phyloP scores from a whole-genome alignment of 2,888 invertebrate genomes.

The Linnaemya tessellans region DNA sequence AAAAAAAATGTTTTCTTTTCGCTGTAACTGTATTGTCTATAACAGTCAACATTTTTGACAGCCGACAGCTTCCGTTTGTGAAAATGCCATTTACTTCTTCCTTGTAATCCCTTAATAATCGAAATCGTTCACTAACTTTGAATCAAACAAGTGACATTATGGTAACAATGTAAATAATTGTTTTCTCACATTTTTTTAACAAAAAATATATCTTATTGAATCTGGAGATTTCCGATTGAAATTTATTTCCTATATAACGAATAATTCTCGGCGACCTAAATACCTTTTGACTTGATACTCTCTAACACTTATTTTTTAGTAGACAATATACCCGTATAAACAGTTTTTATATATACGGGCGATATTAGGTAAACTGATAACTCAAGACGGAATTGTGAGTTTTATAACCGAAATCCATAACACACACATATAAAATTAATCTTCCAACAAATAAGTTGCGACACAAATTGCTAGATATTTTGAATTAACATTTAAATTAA shows the following conservation, averaged over 20 bases:
- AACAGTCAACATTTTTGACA: no score
- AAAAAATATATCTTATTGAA: no score
- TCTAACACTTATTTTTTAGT: not conserved
- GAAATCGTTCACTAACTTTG: no score
- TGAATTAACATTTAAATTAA: conserved; percentile 33
- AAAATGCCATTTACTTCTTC: no score
- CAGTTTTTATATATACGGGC: not conserved
- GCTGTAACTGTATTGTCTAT: no score
- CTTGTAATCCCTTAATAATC: no score
- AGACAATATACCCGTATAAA: not conserved
- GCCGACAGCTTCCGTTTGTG: no score
- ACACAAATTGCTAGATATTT: conserved; percentile 26
- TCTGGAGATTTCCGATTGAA: no score
- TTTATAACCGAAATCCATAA: not conserved
- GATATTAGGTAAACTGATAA: conserved; percentile 42
- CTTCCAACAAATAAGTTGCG: conserved; percentile 42
- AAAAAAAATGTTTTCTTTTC: no score
- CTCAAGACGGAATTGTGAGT: conserved; percentile 32
- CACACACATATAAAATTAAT: conserved; percentile 3
- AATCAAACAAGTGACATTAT: no score
- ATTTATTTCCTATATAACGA: not conserved
- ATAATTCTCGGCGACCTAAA: not conserved
- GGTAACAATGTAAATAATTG: no score
- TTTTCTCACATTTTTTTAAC: no score
- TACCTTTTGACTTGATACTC: not conserved